A percentile compares a stretch with the other conserved stretches of the same genome.
Conservation (phyloP, 1,140 invertebrate genomes). For the Cheumatopsyche charites region DNA sequence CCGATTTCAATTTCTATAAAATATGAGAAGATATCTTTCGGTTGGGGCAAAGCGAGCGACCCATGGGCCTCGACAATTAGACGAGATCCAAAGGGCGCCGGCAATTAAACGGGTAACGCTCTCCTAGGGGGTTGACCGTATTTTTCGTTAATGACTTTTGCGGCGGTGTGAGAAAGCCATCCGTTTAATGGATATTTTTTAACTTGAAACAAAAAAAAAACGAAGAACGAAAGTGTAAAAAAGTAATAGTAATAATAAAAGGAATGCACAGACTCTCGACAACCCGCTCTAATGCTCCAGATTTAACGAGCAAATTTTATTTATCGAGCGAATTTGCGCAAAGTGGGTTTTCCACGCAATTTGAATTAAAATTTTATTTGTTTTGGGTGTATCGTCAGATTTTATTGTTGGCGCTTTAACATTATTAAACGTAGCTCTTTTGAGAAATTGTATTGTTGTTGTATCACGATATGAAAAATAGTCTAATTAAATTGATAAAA, state of each 20-base stretch:
- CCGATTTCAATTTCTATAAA: not conserved
- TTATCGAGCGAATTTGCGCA: not conserved
- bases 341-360: not conserved
- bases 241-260: no score
- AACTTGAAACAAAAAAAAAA: no score
- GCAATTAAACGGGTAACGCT: slow-evolving; percentile 11
- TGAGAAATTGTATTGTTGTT: no score
- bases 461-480: no score
- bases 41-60: not conserved
- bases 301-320: slow-evolving; percentile 22
- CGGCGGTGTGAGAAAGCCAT: not conserved
- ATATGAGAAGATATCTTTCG: not conserved
- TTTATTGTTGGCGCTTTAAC: no score
- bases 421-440: no score
- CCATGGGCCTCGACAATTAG: slow-evolving; percentile 5
- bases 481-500: no score
- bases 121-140: slow-evolving; percentile 15
- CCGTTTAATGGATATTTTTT: no score
- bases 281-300: not conserved
- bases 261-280: no score
- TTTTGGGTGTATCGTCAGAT: no score
- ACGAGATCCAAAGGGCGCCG: slow-evolving; percentile 8
- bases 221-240: no score
- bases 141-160: slow-evolving; percentile 21
- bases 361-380: no score